Evolutionary conservation across 1,140 invertebrate species (phyloP).

Genomic region (Drosophila tani): DNA sequence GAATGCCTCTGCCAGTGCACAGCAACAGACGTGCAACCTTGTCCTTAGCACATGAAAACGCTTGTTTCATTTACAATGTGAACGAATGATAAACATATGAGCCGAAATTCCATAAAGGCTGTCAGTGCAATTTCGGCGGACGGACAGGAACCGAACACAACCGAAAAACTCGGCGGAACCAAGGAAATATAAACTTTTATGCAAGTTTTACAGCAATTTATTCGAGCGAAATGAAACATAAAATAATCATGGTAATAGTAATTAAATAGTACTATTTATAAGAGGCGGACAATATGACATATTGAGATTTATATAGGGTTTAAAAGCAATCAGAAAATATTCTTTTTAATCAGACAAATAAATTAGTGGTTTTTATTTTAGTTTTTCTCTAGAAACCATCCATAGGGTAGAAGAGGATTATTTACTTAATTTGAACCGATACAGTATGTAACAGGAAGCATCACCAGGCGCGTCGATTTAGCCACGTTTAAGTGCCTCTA

Average conservation of each 20-base stretch:
- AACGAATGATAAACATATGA: slow-evolving; percentile 53
- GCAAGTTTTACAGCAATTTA: slow-evolving; percentile 2
- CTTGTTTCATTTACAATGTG: slow-evolving; percentile 59
- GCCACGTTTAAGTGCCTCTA: too few species aligned
- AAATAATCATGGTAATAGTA: neutral
- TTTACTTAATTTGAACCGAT: too few species aligned
- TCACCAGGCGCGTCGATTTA: too few species aligned
- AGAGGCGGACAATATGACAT: too few species aligned
- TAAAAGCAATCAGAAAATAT: too few species aligned
- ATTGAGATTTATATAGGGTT: too few species aligned
- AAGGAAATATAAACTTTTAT: slow-evolving; percentile 2
- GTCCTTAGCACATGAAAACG: slow-evolving; percentile 77
- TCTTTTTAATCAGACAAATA: too few species aligned
- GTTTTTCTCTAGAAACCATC: too few species aligned
- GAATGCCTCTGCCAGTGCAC: slow-evolving; percentile 41
- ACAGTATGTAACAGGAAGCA: too few species aligned
- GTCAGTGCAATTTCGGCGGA: slow-evolving; percentile 36
- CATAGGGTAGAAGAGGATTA: too few species aligned
- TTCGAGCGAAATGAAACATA: neutral
- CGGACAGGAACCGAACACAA: slow-evolving; percentile 3
- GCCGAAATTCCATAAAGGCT: slow-evolving; percentile 39
- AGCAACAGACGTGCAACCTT: slow-evolving; percentile 60
- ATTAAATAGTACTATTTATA: neutral
- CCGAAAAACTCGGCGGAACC: slow-evolving; percentile 1
- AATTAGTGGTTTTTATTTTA: too few species aligned